Evolutionary conservation across 2,113 vertebrate genomes (phyloP), one percentile per base, ranked within the genome.

Genomic region (Dinomys branickii): DNA sequence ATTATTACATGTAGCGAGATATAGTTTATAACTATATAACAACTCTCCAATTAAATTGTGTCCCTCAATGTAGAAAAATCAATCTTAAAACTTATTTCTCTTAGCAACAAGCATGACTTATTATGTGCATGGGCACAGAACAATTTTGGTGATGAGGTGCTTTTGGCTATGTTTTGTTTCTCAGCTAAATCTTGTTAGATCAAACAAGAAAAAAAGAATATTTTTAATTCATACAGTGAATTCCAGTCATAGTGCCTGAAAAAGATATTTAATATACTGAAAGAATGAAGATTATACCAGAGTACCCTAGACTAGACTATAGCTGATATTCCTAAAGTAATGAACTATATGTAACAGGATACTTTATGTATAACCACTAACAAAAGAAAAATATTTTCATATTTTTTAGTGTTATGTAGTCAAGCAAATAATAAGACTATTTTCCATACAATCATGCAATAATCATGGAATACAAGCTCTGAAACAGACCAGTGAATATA

Each of bases 401-500:
- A 56, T 56, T 88, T 92, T 92, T 78, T 38, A 75, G 67, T 90
- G 7, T 54, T 86, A 61, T 28, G 3, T 28, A 94, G 24, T 59
- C 77, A 82, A 33, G 75, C 78, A 73, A 92, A 0, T 87, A 16
- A 84, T 3, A 80, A 80, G 67, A 58, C 7, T 88, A 81, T 85
- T 97, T 88, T 44, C 71, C 71, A 88, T 30, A 85, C 17, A 87
- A n/a, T 69, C 67, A 69, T 69, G 65, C 44, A 95, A 93, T 83
- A 47, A 11, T 14, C 90, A 80, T 73, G 92, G 35, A 88, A 85
- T 30, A 88, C 2, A 92, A 41, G 88, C 47, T 41, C 94, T 91
- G 94, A 90, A 77, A 96, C 1, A 97, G 63, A 5, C 24, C 47
- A 97, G 75, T 92, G 92, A 96, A 95, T 67, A 97, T 82, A 78